A percentile compares a stretch with the other conserved stretches of the same genome.
phyloP scores from a whole-genome alignment of 2,113 vertebrate species.

The Larimichthys crocea region DNA sequence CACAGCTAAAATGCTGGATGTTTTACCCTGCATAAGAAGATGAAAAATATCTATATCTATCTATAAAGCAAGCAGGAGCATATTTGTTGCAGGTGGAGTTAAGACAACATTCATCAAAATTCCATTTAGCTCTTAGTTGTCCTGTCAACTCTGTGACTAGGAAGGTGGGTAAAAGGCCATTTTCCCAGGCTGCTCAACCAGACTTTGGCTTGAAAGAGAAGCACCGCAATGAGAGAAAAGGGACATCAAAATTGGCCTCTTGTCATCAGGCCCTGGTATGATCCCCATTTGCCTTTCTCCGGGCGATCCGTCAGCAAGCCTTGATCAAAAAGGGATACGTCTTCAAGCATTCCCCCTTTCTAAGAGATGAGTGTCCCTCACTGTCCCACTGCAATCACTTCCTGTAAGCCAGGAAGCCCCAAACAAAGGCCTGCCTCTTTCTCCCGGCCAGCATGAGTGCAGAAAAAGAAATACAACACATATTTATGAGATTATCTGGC shows the following conservation, averaged over 20 bases:
- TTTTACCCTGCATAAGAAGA: slow-evolving; percentile 65
- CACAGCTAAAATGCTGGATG: slow-evolving; percentile 56
- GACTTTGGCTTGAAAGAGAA: slow-evolving; percentile 80
- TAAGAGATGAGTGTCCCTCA: slow-evolving; percentile 83
- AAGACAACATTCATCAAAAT: slow-evolving; percentile 54
- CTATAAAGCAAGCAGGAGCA: slow-evolving; percentile 45
- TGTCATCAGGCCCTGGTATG: slow-evolving; percentile 81
- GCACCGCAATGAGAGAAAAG: slow-evolving; percentile 77
- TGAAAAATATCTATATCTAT: slow-evolving; percentile 22
- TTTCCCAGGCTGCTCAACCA: slow-evolving; percentile 82
- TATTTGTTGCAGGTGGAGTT: slow-evolving; percentile 37
- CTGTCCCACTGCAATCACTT: slow-evolving; percentile 83
- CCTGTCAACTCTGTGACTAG: slow-evolving; percentile 60
- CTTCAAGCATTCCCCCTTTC: slow-evolving; percentile 75
- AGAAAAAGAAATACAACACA: slow-evolving; percentile 80
- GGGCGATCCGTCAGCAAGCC: slow-evolving; percentile 81
- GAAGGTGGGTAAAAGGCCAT: slow-evolving; percentile 72
- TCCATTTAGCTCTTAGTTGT: slow-evolving; percentile 57
- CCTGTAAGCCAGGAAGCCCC: slow-evolving; percentile 78
- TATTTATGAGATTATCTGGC: slow-evolving; percentile 82
- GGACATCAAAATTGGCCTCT: slow-evolving; percentile 84
- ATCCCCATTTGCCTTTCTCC: slow-evolving; percentile 84
- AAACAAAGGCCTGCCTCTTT: slow-evolving; percentile 81
- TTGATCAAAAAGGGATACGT: slow-evolving; percentile 85
- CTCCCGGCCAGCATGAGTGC: slow-evolving; percentile 41